Percentiles rank a stretch among this genome's conserved stretches.
Conservation (phyloP, 1,140 invertebrate genomes). For the Chlorops oryzae region DNA sequence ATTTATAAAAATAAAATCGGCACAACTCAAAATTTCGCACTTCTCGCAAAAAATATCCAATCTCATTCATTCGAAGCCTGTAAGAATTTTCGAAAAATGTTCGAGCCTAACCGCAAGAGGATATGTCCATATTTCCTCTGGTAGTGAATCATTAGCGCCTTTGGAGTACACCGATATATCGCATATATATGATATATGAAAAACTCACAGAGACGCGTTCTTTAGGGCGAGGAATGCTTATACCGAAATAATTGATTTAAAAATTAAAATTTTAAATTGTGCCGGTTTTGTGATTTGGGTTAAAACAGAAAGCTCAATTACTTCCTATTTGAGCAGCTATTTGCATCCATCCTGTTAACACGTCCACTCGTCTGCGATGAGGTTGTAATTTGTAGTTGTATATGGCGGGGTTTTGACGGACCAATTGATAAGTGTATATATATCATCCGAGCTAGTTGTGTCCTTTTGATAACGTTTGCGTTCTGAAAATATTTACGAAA, state of each 20-base stretch:
- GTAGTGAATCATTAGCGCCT: too few species aligned
- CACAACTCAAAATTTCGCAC: too few species aligned
- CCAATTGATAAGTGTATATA: slow-evolving; percentile 40
- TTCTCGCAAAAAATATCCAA: too few species aligned
- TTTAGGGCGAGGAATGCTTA: background rate
- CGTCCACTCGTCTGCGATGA: slow-evolving; percentile 36
- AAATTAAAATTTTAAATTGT: background rate
- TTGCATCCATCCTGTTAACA: slow-evolving; percentile 38
- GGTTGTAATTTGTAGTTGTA: slow-evolving; percentile 44
- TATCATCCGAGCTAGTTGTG: slow-evolving; percentile 40
- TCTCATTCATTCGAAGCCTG: too few species aligned
- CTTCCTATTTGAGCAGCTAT: slow-evolving; percentile 39
- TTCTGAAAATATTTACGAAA: too few species aligned
- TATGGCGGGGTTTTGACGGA: slow-evolving; percentile 40
- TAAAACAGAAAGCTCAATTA: slow-evolving; percentile 14
- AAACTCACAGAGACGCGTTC: background rate
- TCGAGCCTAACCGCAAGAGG: too few species aligned
- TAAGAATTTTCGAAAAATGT: too few species aligned
- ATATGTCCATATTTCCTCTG: too few species aligned
- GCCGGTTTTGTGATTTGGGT: background rate
- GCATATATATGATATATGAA: background rate
- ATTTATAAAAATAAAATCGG: background rate
- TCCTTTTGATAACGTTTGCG: slow-evolving; percentile 46
- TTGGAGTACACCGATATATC: too few species aligned
- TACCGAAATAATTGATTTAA: background rate